phyloP scores from a whole-genome alignment of 1,140 invertebrate genomes.

The Lasaia peninsularis region DNA sequence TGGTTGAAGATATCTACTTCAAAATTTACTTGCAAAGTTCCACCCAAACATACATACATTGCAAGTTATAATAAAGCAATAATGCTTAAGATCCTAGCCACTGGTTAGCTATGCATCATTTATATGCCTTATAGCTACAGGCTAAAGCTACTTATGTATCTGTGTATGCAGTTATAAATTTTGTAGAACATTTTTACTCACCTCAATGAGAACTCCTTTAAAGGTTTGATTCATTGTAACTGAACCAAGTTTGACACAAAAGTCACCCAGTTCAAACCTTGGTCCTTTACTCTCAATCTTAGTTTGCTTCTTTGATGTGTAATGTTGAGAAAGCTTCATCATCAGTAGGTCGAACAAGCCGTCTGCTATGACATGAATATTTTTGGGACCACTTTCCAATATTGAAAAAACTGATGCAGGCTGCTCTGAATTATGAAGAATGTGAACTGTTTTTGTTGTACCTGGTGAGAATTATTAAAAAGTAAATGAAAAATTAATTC shows the following conservation, averaged over 20 bases:
- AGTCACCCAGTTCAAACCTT: conserved; percentile 94
- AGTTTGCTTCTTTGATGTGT: conserved; percentile 92
- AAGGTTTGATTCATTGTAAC: conserved; percentile 95
- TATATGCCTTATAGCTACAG: not conserved
- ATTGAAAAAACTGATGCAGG: conserved; percentile 96
- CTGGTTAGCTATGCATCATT: no score
- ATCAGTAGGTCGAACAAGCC: conserved; percentile 94
- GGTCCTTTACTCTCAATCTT: conserved; percentile 95
- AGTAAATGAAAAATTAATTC: no score
- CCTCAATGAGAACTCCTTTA: conserved; percentile 96
- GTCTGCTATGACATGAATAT: conserved; percentile 92
- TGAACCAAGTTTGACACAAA: conserved; percentile 94
- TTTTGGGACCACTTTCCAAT: conserved; percentile 91
- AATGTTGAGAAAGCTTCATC: conserved; percentile 91
- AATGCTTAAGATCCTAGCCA: no score
- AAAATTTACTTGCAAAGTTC: no score
- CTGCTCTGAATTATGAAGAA: conserved; percentile 96
- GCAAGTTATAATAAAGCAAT: no score
- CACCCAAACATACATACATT: no score
- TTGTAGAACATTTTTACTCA: conserved; percentile 67
- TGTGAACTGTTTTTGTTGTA: conserved; percentile 88
- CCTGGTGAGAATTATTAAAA: conserved; percentile 32
- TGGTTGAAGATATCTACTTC: no score
- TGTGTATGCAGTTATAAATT: no score
- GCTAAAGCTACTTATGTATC: not conserved